Evolutionary conservation across 2,113 vertebrate genomes (phyloP).

Genomic region (Nannobrachium achirus): DNA sequence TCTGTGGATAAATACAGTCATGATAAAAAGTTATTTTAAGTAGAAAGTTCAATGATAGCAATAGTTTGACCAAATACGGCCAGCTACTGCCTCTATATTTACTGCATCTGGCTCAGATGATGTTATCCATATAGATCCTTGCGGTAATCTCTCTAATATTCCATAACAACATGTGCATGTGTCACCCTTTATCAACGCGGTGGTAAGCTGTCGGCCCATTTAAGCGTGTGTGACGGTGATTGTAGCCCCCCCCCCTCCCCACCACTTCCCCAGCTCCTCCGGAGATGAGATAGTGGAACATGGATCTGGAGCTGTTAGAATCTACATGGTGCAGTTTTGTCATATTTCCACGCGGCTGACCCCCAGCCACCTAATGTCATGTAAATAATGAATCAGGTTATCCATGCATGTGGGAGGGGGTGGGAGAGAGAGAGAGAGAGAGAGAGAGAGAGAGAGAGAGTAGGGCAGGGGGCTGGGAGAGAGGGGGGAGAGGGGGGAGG

Average conservation of each 20-base stretch:
- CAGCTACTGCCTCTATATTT: slow-evolving; percentile 60
- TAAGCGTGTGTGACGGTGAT: slow-evolving; percentile 57
- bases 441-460: too few relatives aligned
- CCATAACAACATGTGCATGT: slow-evolving; percentile 52
- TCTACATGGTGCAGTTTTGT: slow-evolving; percentile 78
- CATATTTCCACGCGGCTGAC: slow-evolving; percentile 63
- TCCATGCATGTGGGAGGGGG: slow-evolving; percentile 48
- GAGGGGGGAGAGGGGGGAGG: too few relatives aligned
- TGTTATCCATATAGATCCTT: slow-evolving; percentile 67
- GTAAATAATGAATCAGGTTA: slow-evolving; percentile 80
- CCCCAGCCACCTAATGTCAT: slow-evolving; percentile 71
- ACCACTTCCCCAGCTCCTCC: slow-evolving; percentile 52
- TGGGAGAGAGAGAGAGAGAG: not conserved
- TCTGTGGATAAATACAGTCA: not conserved
- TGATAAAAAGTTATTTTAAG: not conserved
- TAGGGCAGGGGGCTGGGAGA: too few relatives aligned
- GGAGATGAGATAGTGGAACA: slow-evolving; percentile 41
- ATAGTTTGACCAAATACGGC: slow-evolving; percentile 35
- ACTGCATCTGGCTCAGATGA: slow-evolving; percentile 78
- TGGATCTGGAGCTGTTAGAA: slow-evolving; percentile 58
- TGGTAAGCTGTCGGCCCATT: slow-evolving; percentile 55
- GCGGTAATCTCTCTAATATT: slow-evolving; percentile 64
- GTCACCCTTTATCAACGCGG: slow-evolving; percentile 30
- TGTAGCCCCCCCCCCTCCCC: too few relatives aligned
- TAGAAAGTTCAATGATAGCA: slow-evolving; percentile 22